phyloP scores from a whole-genome alignment of 30 jellyfish, hydroid and myxozoan species.

The Sanderia malayensis region DNA sequence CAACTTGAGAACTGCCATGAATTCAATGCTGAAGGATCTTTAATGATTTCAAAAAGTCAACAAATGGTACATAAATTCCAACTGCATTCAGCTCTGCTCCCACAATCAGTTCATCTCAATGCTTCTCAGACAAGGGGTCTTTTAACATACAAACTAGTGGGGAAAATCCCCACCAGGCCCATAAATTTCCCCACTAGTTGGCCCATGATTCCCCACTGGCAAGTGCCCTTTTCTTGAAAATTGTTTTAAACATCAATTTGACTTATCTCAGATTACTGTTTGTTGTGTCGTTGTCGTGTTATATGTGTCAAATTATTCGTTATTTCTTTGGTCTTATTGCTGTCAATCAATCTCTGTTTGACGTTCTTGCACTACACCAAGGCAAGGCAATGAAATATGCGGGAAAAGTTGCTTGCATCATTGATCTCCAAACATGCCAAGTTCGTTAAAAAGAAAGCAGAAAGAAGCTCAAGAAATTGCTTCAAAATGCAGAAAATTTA shows the following conservation, averaged over 20 bases:
- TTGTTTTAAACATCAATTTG: conserved; percentile 12
- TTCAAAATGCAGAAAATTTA: not conserved
- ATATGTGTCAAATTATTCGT: conserved; percentile 19
- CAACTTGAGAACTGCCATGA: too few relatives aligned
- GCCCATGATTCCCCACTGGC: conserved; percentile 36
- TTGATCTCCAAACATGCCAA: conserved; percentile 22
- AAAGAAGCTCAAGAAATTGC: not conserved
- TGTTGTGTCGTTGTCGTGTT: conserved; percentile 28
- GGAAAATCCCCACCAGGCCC: conserved; percentile 38
- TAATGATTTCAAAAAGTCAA: too few relatives aligned
- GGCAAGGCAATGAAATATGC: conserved; percentile 33
- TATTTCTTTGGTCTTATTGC: conserved; percentile 18
- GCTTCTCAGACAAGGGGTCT: conserved; percentile 33
- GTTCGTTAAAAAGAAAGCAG: not conserved
- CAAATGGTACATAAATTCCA: too few relatives aligned
- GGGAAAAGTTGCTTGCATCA: conserved; percentile 25
- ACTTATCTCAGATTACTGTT: conserved; percentile 21
- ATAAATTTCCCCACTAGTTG: conserved; percentile 22
- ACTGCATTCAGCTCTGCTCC: too few relatives aligned
- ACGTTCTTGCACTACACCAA: conserved; percentile 21
- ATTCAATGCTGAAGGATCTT: too few relatives aligned
- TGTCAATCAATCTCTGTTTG: conserved; percentile 20
- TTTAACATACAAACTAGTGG: conserved; percentile 18
- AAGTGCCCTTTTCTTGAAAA: conserved; percentile 22
- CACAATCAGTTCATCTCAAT: too few relatives aligned